Conservation (phyloP, 2,113 vertebrate genomes). For the Epinephelus cyanopodus region DNA sequence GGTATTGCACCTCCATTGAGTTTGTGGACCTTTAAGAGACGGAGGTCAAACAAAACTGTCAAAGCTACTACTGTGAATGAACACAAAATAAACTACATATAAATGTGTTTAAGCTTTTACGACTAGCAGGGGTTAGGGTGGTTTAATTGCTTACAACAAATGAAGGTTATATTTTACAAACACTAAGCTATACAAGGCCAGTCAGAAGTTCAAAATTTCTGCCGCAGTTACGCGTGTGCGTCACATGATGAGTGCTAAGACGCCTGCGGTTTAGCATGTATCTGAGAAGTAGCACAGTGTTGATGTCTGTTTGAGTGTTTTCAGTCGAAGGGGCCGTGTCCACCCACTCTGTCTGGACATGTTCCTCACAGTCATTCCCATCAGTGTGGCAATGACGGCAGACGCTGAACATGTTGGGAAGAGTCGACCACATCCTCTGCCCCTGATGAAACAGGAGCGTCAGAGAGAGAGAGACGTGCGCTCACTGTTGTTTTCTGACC, state of each 20-base stretch:
- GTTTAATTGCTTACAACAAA: not conserved
- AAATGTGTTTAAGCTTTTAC: not conserved
- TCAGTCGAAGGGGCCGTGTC: slow-evolving; percentile 38
- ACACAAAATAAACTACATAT: not conserved
- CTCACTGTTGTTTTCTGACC: slow-evolving; percentile 30
- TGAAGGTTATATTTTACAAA: not conserved
- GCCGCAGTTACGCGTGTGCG: not conserved
- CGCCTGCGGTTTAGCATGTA: slow-evolving; percentile 42
- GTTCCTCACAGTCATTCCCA: slow-evolving; percentile 68
- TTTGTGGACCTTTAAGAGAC: not conserved
- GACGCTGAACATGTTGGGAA: slow-evolving; percentile 13
- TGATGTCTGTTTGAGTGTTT: slow-evolving; percentile 42
- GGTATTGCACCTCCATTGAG: not conserved
- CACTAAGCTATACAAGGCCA: no score
- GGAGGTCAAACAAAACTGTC: not conserved
- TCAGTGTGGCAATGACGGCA: slow-evolving; percentile 64
- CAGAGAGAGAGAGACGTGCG: slow-evolving; percentile 16
- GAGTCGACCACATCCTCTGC: slow-evolving; percentile 70
- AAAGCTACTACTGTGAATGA: not conserved
- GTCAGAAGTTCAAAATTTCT: not conserved
- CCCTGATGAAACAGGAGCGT: not conserved
- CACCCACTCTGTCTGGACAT: slow-evolving; percentile 76
- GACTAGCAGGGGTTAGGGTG: not conserved
- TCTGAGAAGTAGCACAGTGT: slow-evolving; percentile 42
- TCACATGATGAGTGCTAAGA: slow-evolving; percentile 35